Base-by-base conservation (phyloP, 2,113 vertebrate genomes). In the Stomatorhinus ivindoensis region DNA sequence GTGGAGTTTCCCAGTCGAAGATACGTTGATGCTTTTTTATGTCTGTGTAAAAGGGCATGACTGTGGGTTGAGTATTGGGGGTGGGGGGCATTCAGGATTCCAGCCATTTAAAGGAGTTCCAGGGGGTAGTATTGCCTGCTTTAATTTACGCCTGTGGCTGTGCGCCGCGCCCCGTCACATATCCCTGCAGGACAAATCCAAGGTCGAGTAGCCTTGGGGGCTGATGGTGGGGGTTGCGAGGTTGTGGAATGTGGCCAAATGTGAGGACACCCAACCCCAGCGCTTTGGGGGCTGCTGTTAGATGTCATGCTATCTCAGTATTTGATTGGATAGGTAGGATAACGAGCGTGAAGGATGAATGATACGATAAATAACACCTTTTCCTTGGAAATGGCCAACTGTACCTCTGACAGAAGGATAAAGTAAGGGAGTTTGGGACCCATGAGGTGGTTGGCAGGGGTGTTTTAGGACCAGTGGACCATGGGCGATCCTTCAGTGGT, bases 311-410 rank as follows among this genome's bases (percentile, higher is more conserved):
- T 93, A 93, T 91, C 90, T 87, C 92, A 90, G 91, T 82, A 89
- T 89, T 88, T 93, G 94, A 95, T 95, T 94, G 94, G 94, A 94
- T 94, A 92, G 90, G 86, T 90, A 87, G 92, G 94, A 93, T 93
- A 93, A 93, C 73, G 89, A 46, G 21, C 19, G 46, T 80, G 24
- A 47, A 35, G 46, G n/a, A 58, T 88, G 50, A 82, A 46, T 82
- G 86, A 42, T 58, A 27, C n/a, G 10, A 69, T 35, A 86, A 73
- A 90, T 10, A 48, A 46, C 88, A 87, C 51, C 2, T 15, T 86
- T 86, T 86, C 24, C n/a, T 15, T 17, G 47, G 27, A 4, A 48
- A 50, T 27, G 47, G 42, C n/a, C 51, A 87, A 46, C 55, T 1
- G 15, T 87, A 47, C 19, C 53, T 87, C 31, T 87, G 51, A 44